Percentiles rank a stretch among this genome's conserved stretches.
Conservation (phyloP, 2,113 vertebrate genomes). For the Oreochromis aureus region DNA sequence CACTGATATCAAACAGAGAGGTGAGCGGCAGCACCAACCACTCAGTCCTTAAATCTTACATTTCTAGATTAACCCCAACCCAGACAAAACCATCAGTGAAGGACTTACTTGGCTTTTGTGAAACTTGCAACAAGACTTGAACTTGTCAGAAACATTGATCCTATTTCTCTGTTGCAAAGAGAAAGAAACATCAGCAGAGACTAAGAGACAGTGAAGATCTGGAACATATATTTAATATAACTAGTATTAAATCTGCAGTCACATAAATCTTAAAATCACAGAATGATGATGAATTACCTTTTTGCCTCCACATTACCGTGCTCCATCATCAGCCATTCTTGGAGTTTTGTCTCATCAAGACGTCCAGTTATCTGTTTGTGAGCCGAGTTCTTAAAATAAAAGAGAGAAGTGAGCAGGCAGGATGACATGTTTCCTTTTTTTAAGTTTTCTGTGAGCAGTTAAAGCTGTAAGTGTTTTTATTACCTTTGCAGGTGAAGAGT, state of each 20-base stretch:
- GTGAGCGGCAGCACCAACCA: too few species aligned
- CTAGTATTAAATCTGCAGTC: not conserved
- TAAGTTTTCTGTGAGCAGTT: not conserved
- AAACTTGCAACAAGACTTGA: constrained; percentile 69
- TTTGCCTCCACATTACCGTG: not conserved
- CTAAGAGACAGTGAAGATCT: not conserved
- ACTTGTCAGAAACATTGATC: constrained; percentile 46
- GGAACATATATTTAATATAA: not conserved
- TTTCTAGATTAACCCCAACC: not conserved
- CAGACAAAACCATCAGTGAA: not conserved
- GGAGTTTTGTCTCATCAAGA: constrained; percentile 43
- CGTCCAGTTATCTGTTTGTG: constrained; percentile 16
- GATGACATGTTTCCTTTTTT: accelerated
- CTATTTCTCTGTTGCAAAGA: constrained; percentile 53
- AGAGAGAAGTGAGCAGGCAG: not conserved
- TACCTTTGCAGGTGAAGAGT: constrained; percentile 38
- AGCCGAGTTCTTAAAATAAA: not conserved
- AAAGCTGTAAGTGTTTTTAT: not conserved
- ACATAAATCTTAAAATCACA: not conserved
- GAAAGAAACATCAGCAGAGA: not conserved
- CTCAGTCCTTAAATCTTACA: not conserved
- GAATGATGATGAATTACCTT: constrained; percentile 6
- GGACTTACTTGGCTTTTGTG: constrained; percentile 52
- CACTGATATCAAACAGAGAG: constrained; percentile 2
- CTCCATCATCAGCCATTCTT: constrained; percentile 37